Evolutionary conservation across 2,797 vertebrate genomes (phyloP), one percentile per base, ranked within the genome.

Genomic region (Microchirus variegatus): DNA sequence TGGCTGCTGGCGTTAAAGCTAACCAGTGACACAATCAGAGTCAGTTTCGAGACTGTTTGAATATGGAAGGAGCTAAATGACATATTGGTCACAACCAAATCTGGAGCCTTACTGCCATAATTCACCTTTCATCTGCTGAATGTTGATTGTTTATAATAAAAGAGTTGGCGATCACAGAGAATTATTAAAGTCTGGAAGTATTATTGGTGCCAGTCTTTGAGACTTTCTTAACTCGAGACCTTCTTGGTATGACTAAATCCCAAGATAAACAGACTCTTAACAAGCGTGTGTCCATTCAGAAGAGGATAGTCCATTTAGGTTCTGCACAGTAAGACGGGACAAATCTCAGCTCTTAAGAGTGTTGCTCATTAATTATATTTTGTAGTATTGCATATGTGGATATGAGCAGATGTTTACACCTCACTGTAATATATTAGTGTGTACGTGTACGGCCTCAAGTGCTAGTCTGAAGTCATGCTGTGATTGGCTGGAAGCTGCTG

Each of bases 401-500:
- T 5, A 17, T 42, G 8, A 16, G 4, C 7, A 59, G 36, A 43
- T 53, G 10, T 42, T 42, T 42, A 42, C 13, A 42, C 40, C 40
- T 13, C 3, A 15, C 41, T 42, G 41, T 5, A 9, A 17, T 44
- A 46, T 10, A 11, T 18, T 11, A 0, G 44, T 17, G 26, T 10
- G 48, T 53, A 19, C 18, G 31, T 35, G 48, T 66, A n/a, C 36
- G 31, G 41, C 18, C 1, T 3, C 62, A 48, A 69, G 13, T 74
- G 35, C 26, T n/a, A 31, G 40, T 18, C 40, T 57, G 42, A 57
- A 55, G 59, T 67, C 80, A 52, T 59, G 69, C 69, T 81, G 77
- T 47, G 75, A 61, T 81, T 67, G 80, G 54, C 62, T 73, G 75
- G 77, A 82, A 76, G 57, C 65, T 60, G 46, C 61, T 80, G 76